A percentile compares a stretch with the other conserved stretches of the same genome.
These are phyloP conservation scores for Octomys mimax DNA, from an alignment of 2,797 vertebrate species.

Conservation along the genomic window DNA sequence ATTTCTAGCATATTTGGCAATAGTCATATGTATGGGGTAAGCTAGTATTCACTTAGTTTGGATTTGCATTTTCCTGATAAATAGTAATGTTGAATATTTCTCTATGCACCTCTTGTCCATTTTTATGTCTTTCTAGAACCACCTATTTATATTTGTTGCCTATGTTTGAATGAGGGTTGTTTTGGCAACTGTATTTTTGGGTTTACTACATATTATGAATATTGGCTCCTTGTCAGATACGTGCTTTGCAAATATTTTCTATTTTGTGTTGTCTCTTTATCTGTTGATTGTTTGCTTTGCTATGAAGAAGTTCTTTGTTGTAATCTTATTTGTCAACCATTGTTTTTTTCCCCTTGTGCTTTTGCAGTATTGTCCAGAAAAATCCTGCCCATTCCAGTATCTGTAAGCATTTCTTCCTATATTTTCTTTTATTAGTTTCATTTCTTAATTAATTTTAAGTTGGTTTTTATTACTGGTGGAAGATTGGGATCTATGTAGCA, in stretches of 20 bases:
- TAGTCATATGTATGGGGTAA: neutral
- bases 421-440: too few species aligned
- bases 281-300: too few species aligned
- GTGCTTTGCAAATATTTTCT: neutral
- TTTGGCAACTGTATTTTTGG: neutral
- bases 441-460: too few species aligned
- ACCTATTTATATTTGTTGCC: neutral
- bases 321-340: too few species aligned
- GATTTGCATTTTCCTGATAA: neutral
- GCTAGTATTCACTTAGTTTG: neutral
- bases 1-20: neutral
- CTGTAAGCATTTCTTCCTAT: too few species aligned
- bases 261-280: too few species aligned
- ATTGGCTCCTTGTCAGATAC: neutral
- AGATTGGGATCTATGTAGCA: too few species aligned
- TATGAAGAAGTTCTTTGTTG: too few species aligned
- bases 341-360: too few species aligned
- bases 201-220: neutral
- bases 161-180: neutral
- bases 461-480: too few species aligned
- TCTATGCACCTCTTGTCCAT: neutral
- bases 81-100: neutral
- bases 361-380: too few species aligned
- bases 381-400: too few species aligned
- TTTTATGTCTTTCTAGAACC: neutral